Percentiles rank a stretch among this genome's conserved stretches.
Conservation (phyloP, 2,797 vertebrate genomes). For the Malacoraja senta region DNA sequence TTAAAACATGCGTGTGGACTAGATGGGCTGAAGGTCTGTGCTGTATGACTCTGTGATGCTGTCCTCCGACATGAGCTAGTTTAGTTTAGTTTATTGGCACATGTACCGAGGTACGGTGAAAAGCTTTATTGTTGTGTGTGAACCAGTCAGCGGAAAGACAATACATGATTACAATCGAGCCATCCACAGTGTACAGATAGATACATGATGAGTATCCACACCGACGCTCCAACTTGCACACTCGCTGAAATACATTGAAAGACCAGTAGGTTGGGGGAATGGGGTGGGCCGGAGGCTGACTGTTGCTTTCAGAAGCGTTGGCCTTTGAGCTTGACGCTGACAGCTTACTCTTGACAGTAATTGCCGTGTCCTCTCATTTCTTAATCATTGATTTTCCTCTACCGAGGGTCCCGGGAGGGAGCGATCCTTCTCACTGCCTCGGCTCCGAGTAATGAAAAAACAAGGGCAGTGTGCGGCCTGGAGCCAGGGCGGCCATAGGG, state of each 20-base stretch:
- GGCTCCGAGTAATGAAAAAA: conserved; percentile 29
- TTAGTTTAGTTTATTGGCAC: too few relatives aligned
- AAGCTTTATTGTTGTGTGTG: too few relatives aligned
- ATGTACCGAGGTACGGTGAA: too few relatives aligned
- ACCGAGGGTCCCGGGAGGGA: neutral
- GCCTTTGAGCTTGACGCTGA: conserved; percentile 19
- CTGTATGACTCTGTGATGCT: too few relatives aligned
- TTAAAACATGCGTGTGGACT: too few relatives aligned
- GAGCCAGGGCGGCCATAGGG: conserved; percentile 35
- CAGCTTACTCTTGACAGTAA: conserved; percentile 37
- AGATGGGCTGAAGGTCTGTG: too few relatives aligned
- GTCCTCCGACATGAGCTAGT: neutral
- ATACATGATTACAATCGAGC: too few relatives aligned
- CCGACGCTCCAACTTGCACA: too few relatives aligned
- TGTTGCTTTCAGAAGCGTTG: conserved; percentile 4
- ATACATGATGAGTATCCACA: too few relatives aligned
- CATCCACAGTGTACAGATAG: too few relatives aligned
- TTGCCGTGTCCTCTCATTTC: conserved; percentile 34
- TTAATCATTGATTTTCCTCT: conserved; percentile 36
- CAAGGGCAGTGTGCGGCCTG: conserved; percentile 27
- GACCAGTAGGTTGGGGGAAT: neutral
- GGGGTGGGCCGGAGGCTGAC: neutral
- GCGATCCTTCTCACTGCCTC: neutral
- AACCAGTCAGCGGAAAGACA: too few relatives aligned
- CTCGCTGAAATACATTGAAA: neutral